Evolutionary conservation across 2,113 vertebrate species (phyloP).

Genomic region (Apus apus): DNA sequence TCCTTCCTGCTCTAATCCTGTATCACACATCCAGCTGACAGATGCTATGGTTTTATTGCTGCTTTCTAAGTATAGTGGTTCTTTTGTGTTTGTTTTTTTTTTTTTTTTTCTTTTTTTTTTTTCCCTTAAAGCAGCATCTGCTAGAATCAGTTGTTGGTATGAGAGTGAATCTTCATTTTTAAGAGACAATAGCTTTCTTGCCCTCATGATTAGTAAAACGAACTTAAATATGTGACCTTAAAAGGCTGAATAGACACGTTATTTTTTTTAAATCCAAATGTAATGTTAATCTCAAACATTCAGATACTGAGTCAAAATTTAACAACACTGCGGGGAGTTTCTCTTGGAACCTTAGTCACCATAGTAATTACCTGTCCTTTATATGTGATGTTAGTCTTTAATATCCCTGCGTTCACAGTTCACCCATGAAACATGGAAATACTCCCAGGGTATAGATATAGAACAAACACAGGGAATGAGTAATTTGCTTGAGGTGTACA

Average conservation of each 20-base stretch:
- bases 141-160: neutral
- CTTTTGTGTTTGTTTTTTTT: neutral
- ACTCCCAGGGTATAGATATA: neutral
- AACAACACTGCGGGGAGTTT: neutral
- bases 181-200: neutral
- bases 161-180: neutral
- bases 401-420: neutral
- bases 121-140: neutral
- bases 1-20: neutral
- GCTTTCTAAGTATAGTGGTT: neutral
- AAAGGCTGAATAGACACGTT: neutral
- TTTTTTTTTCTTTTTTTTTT: neutral
- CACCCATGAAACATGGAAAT: neutral
- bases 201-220: neutral
- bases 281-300: neutral
- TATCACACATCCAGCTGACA: neutral
- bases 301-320: neutral
- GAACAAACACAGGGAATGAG: neutral
- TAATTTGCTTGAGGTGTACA: neutral
- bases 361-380: neutral
- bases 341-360: neutral
- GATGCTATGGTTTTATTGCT: neutral
- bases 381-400: neutral
- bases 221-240: slow-evolving; percentile 1
- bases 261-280: slow-evolving; percentile 3